Conservation (phyloP, 2,888 invertebrate genomes). For the Bruchidius siliquastri region DNA sequence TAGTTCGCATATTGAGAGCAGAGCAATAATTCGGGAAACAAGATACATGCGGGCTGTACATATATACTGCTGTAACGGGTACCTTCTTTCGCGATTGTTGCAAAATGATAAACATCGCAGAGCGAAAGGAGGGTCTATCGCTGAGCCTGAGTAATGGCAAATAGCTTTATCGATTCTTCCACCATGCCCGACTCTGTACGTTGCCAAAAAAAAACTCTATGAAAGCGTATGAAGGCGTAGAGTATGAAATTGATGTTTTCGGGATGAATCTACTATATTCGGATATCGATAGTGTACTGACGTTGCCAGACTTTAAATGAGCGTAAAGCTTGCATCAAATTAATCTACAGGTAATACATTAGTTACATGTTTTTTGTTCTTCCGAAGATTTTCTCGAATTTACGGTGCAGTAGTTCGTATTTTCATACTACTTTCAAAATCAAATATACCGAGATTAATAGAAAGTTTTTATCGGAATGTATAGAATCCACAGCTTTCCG, state of each 20-base stretch:
- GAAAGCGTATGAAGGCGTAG: background rate
- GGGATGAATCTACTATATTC: background rate
- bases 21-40: background rate
- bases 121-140: background rate
- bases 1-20: background rate
- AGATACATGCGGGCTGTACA: background rate
- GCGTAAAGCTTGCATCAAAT: too few species aligned
- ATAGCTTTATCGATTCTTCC: background rate
- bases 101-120: background rate
- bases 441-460: too few species aligned
- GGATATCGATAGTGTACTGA: background rate
- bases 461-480: too few species aligned
- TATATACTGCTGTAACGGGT: background rate
- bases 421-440: too few species aligned
- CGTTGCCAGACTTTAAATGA: too few species aligned
- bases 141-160: background rate
- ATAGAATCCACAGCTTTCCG: too few species aligned
- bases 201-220: background rate
- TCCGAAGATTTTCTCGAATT: too few species aligned
- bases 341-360: too few species aligned
- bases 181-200: background rate
- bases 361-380: too few species aligned
- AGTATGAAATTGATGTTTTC: background rate
- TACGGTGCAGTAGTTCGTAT: too few species aligned
- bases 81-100: background rate